Evolutionary conservation across 2,113 vertebrate species (phyloP).

Genomic region (Etia nguti): DNA sequence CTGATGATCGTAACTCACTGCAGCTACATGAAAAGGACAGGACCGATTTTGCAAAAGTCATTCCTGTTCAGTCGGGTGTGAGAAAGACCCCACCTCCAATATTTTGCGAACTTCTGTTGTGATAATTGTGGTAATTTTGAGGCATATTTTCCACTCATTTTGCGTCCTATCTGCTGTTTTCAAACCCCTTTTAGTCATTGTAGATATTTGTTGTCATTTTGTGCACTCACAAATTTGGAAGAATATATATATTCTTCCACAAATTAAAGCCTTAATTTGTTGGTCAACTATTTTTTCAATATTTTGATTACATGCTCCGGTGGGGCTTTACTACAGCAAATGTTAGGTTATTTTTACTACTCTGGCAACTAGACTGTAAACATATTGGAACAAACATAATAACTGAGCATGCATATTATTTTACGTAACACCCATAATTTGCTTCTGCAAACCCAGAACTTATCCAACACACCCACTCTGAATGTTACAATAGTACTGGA

Average conservation of each 20-base stretch:
- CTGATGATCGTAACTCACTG: not conserved
- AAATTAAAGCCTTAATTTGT: not conserved
- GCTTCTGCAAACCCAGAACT: not conserved
- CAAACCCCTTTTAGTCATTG: not conserved
- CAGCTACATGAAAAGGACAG: not conserved
- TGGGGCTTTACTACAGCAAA: not conserved
- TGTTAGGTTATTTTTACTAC: not conserved
- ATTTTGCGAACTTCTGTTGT: not conserved
- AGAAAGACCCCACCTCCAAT: not conserved
- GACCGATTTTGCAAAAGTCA: not conserved
- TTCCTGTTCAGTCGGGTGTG: not conserved
- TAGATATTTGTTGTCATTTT: accelerated
- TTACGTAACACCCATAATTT: not conserved
- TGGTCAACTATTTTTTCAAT: not conserved
- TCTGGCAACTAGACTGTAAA: accelerated
- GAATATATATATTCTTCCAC: not conserved
- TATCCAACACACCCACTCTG: not conserved
- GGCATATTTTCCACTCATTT: not conserved
- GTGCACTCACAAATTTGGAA: not conserved
- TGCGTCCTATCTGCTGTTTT: not conserved
- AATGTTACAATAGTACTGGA: not conserved
- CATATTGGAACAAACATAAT: not conserved
- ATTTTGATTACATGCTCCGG: not conserved
- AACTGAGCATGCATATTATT: not conserved
- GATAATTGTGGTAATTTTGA: not conserved